Percentiles rank a stretch among this genome's conserved stretches.
These are phyloP conservation scores for Microcebus lehilahytsara DNA, from an alignment of 2,113 vertebrate species.

Conservation along the genomic window DNA sequence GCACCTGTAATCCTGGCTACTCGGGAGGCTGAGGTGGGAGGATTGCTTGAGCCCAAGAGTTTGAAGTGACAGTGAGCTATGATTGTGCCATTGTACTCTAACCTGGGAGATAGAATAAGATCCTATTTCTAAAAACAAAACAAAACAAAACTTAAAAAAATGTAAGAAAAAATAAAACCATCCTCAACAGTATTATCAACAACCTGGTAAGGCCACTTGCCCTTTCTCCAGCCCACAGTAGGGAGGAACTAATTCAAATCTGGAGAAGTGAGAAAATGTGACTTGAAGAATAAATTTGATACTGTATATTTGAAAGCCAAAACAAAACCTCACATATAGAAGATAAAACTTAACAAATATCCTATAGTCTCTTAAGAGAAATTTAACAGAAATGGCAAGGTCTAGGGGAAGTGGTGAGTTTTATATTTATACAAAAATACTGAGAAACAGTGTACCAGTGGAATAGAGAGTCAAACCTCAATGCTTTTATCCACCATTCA, in stretches of 20 bases:
- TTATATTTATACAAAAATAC: constrained; percentile 3
- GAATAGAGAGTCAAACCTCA: not conserved
- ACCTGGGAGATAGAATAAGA: too few species aligned
- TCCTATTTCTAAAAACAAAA: too few species aligned
- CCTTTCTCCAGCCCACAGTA: not conserved
- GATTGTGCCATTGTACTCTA: too few species aligned
- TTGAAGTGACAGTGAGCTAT: too few species aligned
- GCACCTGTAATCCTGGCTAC: too few species aligned
- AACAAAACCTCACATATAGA: not conserved
- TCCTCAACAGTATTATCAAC: not conserved
- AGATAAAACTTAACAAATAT: not conserved
- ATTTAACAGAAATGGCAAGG: not conserved
- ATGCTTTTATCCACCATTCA: not conserved
- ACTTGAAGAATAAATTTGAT: not conserved
- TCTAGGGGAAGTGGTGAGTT: not conserved
- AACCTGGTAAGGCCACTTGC: not conserved
- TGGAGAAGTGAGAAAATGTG: not conserved
- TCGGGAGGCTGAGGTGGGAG: too few species aligned
- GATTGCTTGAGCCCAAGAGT: too few species aligned
- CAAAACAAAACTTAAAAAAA: too few species aligned
- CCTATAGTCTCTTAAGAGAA: not conserved
- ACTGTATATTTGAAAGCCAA: not conserved
- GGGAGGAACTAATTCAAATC: not conserved
- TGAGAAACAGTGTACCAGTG: not conserved
- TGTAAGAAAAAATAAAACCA: not conserved